Conservation (phyloP, 2,797 vertebrate species). For the Poecilia gillii region DNA sequence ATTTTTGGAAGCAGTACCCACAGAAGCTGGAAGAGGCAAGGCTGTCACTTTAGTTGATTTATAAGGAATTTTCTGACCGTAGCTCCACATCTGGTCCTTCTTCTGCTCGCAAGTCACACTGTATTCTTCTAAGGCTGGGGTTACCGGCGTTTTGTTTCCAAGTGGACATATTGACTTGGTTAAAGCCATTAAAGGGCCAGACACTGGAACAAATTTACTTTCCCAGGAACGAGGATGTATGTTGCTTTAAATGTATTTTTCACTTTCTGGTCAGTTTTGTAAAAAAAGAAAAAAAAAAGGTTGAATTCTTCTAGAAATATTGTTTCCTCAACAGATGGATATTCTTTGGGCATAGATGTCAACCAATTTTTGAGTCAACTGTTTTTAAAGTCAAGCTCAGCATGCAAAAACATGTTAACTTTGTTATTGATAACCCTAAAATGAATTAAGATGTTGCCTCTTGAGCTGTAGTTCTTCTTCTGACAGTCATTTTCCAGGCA, state of each 20-base stretch:
- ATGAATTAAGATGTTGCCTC: background rate
- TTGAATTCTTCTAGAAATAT: background rate
- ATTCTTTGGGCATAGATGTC: background rate
- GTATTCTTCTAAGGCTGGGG: background rate
- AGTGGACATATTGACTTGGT: constrained; percentile 9
- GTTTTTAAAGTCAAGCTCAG: background rate
- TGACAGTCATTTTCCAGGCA: background rate
- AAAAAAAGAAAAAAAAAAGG: background rate
- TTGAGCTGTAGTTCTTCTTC: too few relatives aligned
- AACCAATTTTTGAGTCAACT: background rate
- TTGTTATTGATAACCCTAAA: background rate
- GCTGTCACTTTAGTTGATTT: background rate
- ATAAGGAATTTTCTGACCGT: constrained; percentile 1
- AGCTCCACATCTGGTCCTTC: constrained; percentile 5
- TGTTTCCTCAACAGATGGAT: background rate
- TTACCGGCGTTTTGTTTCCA: background rate
- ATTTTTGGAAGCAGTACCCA: background rate
- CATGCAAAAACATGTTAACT: background rate
- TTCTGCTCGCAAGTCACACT: background rate
- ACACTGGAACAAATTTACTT: background rate
- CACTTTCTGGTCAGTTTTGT: background rate
- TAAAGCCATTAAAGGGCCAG: constrained; percentile 4
- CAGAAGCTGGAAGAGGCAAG: background rate
- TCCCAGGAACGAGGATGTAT: background rate
- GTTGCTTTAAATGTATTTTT: background rate